Percentiles rank a stretch among this genome's conserved stretches.
These are phyloP conservation scores for Tridacna gigas DNA, from an alignment of 2,888 invertebrate species.

Conservation along the genomic window DNA sequence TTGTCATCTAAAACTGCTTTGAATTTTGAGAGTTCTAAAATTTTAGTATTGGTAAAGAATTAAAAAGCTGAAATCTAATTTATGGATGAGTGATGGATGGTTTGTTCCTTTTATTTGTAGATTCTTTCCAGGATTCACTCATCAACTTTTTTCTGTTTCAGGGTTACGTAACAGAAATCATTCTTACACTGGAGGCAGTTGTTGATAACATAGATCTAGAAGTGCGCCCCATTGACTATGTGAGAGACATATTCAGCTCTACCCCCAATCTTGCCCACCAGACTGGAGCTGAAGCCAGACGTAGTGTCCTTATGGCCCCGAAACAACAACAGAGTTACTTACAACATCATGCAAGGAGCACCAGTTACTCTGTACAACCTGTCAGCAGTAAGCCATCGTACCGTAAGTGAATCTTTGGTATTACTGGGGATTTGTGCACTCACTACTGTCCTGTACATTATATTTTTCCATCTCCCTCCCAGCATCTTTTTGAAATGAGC, in stretches of 20 bases:
- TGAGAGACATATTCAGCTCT: slow-evolving; percentile 96
- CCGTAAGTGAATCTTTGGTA: slow-evolving; percentile 59
- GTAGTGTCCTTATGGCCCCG: slow-evolving; percentile 80
- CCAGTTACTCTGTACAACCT: slow-evolving; percentile 92
- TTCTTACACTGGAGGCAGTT: slow-evolving; percentile 97
- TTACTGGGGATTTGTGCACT: no score
- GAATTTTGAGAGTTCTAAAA: no score
- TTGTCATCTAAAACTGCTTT: no score
- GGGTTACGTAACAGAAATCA: slow-evolving; percentile 98
- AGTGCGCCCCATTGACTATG: slow-evolving; percentile 92
- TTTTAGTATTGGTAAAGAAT: no score
- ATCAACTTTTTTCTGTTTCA: slow-evolving; percentile 72
- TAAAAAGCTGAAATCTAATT: no score
- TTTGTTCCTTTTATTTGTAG: no score
- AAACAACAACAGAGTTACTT: slow-evolving; percentile 83
- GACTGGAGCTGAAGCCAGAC: slow-evolving; percentile 69
- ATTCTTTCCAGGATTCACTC: background rate
- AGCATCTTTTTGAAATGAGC: no score
- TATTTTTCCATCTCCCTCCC: no score
- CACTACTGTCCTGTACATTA: no score
- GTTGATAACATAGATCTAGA: slow-evolving; percentile 93
- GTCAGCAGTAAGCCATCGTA: slow-evolving; percentile 87
- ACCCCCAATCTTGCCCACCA: slow-evolving; percentile 91
- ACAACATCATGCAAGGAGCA: slow-evolving; percentile 93
- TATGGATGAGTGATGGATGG: no score